Conservation (phyloP, 2,888 invertebrate genomes). For the Dicyrtoma fusca region DNA sequence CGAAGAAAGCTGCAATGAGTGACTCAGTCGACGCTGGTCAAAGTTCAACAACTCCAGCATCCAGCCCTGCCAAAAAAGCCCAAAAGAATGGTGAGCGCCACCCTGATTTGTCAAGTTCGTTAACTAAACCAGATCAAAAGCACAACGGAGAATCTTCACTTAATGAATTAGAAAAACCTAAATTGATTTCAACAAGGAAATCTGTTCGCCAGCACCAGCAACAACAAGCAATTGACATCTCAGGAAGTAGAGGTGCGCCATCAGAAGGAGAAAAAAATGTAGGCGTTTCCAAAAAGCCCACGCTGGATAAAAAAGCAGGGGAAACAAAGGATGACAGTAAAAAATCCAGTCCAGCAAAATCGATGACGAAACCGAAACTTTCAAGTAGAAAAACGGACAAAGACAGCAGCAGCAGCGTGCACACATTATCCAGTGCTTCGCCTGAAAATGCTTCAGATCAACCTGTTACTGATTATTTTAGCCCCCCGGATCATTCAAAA, state of each 20-base stretch:
- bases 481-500: constrained; percentile 15
- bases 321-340: not conserved
- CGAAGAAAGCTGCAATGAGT: not conserved
- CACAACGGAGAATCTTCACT: not conserved
- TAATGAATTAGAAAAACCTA: not conserved
- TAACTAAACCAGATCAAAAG: no score
- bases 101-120: not conserved
- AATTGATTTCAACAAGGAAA: constrained; percentile 5
- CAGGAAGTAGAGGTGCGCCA: not conserved
- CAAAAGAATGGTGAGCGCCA: not conserved
- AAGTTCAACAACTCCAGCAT: not conserved
- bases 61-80: not conserved
- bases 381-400: not conserved
- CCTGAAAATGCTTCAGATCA: not conserved
- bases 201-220: not conserved
- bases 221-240: not conserved
- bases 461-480: not conserved
- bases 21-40: no score
- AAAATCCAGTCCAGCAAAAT: not conserved
- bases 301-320: no score
- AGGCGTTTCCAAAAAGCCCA: not conserved
- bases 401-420: constrained; percentile 6
- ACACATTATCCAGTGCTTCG: not conserved
- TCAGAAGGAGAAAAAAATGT: not conserved
- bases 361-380: not conserved